Base-by-base conservation (phyloP, 2,888 invertebrate species). In the Cyclophora albipunctata region DNA sequence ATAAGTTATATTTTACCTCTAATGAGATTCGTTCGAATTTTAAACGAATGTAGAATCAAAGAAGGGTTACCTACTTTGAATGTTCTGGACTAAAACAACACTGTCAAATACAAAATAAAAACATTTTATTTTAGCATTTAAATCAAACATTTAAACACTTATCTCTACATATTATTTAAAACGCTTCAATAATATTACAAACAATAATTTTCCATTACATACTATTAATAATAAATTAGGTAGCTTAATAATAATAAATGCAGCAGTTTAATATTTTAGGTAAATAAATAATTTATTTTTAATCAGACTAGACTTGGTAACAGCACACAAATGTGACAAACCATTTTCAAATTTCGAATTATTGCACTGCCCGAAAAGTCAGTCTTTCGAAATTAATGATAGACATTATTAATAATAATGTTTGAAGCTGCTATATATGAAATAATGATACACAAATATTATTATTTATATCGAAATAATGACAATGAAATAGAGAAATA, bases 331-430 rank as follows among this genome's bases (percentile, higher is more conserved):
- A 20, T 20, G 20, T 20, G 20, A 20, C 20, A 1, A 20, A 20
- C 20, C 20, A 42, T 48, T 46, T 50, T 40, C 51, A 41, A 41
- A 37, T 48, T 50, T 50, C 43, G 45, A 47, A 50, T 59, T 84
- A 86, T 87, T 87, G 87, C 87, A 87, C 87, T 76, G 75, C 87
- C 87, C 87, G 71, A 71, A 63, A 64, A 58, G 69, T 84, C 84
- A 84, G 85, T 84, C 85, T 82, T 81, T 69, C 67, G 70, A 74
- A 54, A 68, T 42, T 41, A 51, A 43, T 45, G 7, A 47, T 5
- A 44, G 34, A 54, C 46, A 44, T 48, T 50, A 50, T 48, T 51
- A 49, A 47, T 48, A 49, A 47, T 48, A 51, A 20, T 20, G 20
- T 20, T 20, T 20, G 20, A 20, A 20, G 20, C 20, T 20, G 20